These are phyloP conservation scores for Pseudopipra pipra DNA, from an alignment of 2,113 vertebrate species.

Conservation along the genomic window DNA sequence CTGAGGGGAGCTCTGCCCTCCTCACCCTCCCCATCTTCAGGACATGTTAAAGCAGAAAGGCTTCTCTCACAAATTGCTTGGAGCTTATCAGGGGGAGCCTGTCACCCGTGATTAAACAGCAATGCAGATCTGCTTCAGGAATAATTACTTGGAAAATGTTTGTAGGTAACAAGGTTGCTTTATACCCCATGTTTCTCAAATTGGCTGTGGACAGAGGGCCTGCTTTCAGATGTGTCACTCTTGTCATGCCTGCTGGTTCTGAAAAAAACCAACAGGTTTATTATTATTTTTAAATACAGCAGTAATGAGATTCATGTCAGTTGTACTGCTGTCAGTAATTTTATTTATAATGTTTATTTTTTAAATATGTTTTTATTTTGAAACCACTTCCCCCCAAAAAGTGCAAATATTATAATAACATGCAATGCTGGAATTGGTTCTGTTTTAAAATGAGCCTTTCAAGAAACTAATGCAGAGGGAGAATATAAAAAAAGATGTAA, in stretches of 20 bases:
- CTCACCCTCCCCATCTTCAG: neutral
- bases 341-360: neutral
- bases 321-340: neutral
- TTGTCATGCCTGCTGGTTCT: neutral
- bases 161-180: neutral
- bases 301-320: neutral
- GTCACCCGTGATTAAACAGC: neutral
- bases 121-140: neutral
- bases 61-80: neutral
- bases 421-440: neutral
- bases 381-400: neutral
- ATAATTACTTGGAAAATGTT: neutral
- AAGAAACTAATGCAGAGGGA: neutral
- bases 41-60: neutral
- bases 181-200: neutral
- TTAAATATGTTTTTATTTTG: neutral
- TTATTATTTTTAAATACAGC: neutral
- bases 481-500: neutral
- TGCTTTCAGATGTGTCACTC: neutral
- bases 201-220: neutral
- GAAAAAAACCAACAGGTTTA: neutral
- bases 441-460: neutral
- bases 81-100: neutral
- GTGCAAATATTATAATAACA: neutral
- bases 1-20: neutral